These are phyloP conservation scores for Onychorhynchus coronatus DNA, from an alignment of 2,113 vertebrate species.

Conservation along the genomic window DNA sequence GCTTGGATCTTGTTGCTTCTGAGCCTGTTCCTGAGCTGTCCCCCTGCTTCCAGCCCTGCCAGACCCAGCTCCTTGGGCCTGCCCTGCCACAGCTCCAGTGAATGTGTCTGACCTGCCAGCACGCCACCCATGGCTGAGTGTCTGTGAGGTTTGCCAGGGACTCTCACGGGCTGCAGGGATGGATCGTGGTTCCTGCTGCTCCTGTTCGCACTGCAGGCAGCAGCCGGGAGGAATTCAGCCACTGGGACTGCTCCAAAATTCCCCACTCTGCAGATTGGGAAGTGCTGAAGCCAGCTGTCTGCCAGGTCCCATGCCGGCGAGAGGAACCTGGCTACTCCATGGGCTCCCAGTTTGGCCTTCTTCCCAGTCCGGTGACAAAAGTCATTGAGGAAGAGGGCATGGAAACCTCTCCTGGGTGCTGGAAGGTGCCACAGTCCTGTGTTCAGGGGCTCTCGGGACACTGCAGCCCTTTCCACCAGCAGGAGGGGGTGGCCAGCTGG, in stretches of 20 bases:
- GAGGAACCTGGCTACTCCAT: rapidly evolving
- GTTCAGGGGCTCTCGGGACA: rapidly evolving
- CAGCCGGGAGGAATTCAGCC: not conserved
- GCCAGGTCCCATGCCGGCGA: not conserved
- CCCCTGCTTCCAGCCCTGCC: not conserved
- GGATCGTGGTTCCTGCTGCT: not conserved
- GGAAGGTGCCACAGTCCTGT: rapidly evolving
- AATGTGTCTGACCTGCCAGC: not conserved
- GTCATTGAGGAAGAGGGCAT: rapidly evolving
- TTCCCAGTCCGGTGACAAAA: not conserved
- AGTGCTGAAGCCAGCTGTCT: not conserved
- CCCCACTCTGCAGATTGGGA: not conserved
- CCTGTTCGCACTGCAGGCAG: rapidly evolving
- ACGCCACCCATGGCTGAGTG: rapidly evolving
- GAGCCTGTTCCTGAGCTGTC: not conserved
- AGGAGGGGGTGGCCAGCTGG: rapidly evolving
- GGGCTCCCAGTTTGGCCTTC: not conserved
- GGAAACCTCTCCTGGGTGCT: not conserved
- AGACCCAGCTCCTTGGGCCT: rapidly evolving
- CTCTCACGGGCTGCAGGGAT: not conserved
- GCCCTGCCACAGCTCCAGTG: rapidly evolving
- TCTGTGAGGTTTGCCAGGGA: not conserved
- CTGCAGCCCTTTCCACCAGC: rapidly evolving
- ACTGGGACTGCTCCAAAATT: not conserved
- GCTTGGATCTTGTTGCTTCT: not conserved